Base-by-base conservation (phyloP, 2,797 vertebrate genomes). In the Chelon labrosus region DNA sequence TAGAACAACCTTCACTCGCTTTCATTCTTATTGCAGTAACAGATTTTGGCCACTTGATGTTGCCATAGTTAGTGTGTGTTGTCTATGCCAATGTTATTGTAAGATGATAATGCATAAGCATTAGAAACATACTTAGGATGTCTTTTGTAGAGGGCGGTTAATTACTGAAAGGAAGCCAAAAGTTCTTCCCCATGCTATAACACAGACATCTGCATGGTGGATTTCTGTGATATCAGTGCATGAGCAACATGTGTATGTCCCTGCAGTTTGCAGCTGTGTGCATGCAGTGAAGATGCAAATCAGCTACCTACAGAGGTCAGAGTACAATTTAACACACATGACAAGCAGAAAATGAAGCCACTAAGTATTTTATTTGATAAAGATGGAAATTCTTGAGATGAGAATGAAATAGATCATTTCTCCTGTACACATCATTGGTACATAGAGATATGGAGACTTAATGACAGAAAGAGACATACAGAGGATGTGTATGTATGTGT, bases 241-340 rank as follows among this genome's bases (percentile, higher is more conserved):
- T 35, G 38, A 17, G 17, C 16, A n/a, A 5, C 17, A 5, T 27
- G 2, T 22, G 47, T 1, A 25, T 35, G 1, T 60, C 7, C 1
- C 31, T 17, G 0, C 44, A 57, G 49, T 37, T 25, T 46, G 44
- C 35, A 35, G 5, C 38, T 44, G 12, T 47, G 2, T 51, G n/a
- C 11, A 19, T 49, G n/a, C 22, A 44, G 25, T 73, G 78, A 62
- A 85, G 65, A 54, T 73, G 49, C 78, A 69, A 12, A 22, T 22
- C 6, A 65, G 50, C 38, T 37, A 17, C 69, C 83, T 76, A 41
- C 63, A 84, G 79, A 79, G 79, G 86, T 85, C 89, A 69, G 31
- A 42, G 37, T 41, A 12, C 5, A 9, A 63, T 68, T 62, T 42
- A 53, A 27, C 49, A 35, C 22, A 13, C 44, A 13, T 27, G 16